Evolutionary conservation across 2,797 vertebrate genomes (phyloP), one percentile per base, ranked within the genome.

Genomic region (Caiman crocodilus): DNA sequence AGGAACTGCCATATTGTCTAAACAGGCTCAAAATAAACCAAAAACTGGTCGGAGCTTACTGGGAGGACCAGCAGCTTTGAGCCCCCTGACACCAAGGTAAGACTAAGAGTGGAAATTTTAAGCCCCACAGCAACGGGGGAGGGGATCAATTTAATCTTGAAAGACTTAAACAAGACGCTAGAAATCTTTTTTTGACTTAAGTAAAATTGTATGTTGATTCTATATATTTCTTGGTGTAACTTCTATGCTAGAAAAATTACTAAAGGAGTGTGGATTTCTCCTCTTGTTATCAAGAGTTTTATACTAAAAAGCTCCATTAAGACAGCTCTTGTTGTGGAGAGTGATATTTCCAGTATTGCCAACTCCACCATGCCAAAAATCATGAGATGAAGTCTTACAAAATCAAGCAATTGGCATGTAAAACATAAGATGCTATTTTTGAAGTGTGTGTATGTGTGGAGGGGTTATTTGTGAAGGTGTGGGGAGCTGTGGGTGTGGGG

Each of bases 31-130:
- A 97, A 99, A 99, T 95, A 99, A 99, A 98, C 99, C 99, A 98
- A 99, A 99, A 98, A 99, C 98, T 94, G 99, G 99, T 76, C 98
- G 99, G 94, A 99, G 99, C 97, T 98, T 99, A 92, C 97, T 99
- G 81, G 99, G 99, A 89, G 99, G 99, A 89, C 98, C 99, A 69
- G 97, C 99, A 6, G 97, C 99, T 79, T 98, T 99, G 88, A 99
- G 99, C 96, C 99, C 99, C 0, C 97, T 99, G n/a, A 99, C 99
- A 13, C 99, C 99, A 93, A 99, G 99, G 99, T 99, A 95, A 96
- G 96, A 77, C 55, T 80, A 85, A 87, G 9, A 14, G 73, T 8
- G 42, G 32, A 17, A 42, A 16, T 0, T 55, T 94, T 75, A 76
- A 95, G 78, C 77, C 87, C 50, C 61, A 16, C 55, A 23, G n/a